These are phyloP conservation scores for Halcyon leucocephala DNA, from an alignment of 2,797 vertebrate species.

Conservation along the genomic window DNA sequence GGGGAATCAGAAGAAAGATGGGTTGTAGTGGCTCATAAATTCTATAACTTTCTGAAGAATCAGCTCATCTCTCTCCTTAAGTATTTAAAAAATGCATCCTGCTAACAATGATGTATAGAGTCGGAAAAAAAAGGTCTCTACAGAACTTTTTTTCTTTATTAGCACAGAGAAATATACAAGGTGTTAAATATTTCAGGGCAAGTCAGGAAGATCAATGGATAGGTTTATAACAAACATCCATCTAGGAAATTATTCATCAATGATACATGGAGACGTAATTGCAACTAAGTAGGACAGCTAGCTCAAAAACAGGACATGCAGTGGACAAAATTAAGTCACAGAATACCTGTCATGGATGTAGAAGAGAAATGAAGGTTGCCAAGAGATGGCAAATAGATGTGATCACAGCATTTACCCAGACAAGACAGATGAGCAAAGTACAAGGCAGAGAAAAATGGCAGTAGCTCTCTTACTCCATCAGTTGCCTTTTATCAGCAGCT, in stretches of 20 bases:
- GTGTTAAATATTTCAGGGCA: constrained; percentile 52
- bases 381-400: constrained; percentile 34
- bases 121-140: constrained; percentile 10
- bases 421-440: constrained; percentile 26
- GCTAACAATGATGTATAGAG: constrained; percentile 44
- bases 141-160: neutral
- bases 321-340: constrained; percentile 60
- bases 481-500: neutral
- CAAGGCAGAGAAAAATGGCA: constrained; percentile 35
- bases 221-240: constrained; percentile 59
- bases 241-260: constrained; percentile 50
- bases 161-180: constrained; percentile 42
- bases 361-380: constrained; percentile 51
- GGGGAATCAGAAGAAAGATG: neutral
- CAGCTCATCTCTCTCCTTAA: constrained; percentile 43
- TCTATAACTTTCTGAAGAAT: constrained; percentile 49
- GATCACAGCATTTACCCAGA: constrained; percentile 34
- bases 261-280: constrained; percentile 32
- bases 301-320: constrained; percentile 31
- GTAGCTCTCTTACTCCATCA: neutral
- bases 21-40: constrained; percentile 37
- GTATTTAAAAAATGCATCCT: constrained; percentile 32
- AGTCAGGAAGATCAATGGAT: constrained; percentile 57
- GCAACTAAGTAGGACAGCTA: constrained; percentile 27
- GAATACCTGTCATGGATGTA: neutral